These are phyloP conservation scores for Stegostoma tigrinum DNA, from an alignment of 2,113 vertebrate genomes.

Conservation along the genomic window DNA sequence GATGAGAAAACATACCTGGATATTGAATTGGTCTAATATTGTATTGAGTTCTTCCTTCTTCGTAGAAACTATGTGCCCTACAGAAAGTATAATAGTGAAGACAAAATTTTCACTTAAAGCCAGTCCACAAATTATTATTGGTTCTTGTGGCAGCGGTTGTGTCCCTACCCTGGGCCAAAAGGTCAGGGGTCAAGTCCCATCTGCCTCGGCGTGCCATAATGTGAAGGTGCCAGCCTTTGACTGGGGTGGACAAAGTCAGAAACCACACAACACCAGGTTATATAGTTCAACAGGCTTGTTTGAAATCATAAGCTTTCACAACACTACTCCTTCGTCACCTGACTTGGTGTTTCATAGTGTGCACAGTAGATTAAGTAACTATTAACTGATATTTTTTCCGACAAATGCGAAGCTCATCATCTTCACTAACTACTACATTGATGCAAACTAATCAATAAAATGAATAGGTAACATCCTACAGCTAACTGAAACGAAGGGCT, in stretches of 20 bases:
- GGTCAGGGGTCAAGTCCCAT: too few species aligned
- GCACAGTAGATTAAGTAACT: too few species aligned
- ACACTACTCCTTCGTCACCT: too few species aligned
- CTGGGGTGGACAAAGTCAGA: too few species aligned
- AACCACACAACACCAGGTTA: too few species aligned
- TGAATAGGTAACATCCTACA: neutral
- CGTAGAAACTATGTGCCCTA: slow-evolving; percentile 64
- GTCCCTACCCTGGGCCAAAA: too few species aligned
- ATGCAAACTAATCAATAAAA: neutral
- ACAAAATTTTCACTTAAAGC: neutral
- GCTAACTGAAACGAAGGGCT: neutral
- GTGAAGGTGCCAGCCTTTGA: too few species aligned
- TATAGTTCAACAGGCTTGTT: too few species aligned
- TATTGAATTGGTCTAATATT: slow-evolving; percentile 90
- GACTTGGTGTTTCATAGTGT: too few species aligned
- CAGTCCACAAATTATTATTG: neutral
- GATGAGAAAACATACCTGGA: slow-evolving; percentile 67
- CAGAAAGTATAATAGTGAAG: slow-evolving; percentile 10
- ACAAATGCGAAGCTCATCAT: neutral
- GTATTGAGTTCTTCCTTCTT: slow-evolving; percentile 82
- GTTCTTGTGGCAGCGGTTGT: too few species aligned
- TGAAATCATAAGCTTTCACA: too few species aligned
- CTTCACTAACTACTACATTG: neutral
- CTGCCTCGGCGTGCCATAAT: too few species aligned
- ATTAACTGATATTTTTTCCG: neutral